Evolutionary conservation across 2,797 vertebrate genomes (phyloP), one percentile per base, ranked within the genome.

Genomic region (Sus cebifrons): DNA sequence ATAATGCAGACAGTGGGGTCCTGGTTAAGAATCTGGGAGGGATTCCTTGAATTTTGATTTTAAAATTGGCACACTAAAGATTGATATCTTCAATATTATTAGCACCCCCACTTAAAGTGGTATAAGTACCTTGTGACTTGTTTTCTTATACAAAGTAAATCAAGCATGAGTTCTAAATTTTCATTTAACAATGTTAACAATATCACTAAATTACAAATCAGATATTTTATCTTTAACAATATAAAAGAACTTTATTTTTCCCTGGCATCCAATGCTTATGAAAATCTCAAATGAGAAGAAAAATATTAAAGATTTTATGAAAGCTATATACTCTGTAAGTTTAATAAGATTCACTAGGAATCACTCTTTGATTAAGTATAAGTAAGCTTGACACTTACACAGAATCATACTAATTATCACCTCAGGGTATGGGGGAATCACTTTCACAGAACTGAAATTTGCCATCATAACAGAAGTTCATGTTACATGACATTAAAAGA

Each of bases 201-300:
- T 36, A 92, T 18, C 65, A 92, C 23, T 71, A 89, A 89, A 74
- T 89, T 92, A 81, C 62, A 87, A 89, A 81, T 86, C 60, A 79
- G 17, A 9, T 79, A 7, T 70, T 84, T 32, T 75, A n/a, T 2
- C 3, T 81, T 81, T 95, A 96, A 75, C 65, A 89, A 82, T 60
- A 65, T 84, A 71, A 65, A 60, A 89, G 5, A 44, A 93, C 4
- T 88, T 91, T 56, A n/a, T 78, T 91, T 91, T 92, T 64, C 23
- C 65, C 25, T 52, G 10, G 13, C 23, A 60, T 5, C 20, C 44
- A 44, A 25, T 40, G 2, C 21, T 82, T 68, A 32, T 5, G 62
- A 89, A 65, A 65, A 54, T 40, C 70, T 89, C 17, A 83, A 52
- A 60, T 75, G 27, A 84, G 60, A 88, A 60, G 13, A 89, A 36